Percentiles rank a stretch among this genome's conserved stretches.
phyloP scores from a whole-genome alignment of 2,888 invertebrate genomes.

The Aproaerema taeniolella region DNA sequence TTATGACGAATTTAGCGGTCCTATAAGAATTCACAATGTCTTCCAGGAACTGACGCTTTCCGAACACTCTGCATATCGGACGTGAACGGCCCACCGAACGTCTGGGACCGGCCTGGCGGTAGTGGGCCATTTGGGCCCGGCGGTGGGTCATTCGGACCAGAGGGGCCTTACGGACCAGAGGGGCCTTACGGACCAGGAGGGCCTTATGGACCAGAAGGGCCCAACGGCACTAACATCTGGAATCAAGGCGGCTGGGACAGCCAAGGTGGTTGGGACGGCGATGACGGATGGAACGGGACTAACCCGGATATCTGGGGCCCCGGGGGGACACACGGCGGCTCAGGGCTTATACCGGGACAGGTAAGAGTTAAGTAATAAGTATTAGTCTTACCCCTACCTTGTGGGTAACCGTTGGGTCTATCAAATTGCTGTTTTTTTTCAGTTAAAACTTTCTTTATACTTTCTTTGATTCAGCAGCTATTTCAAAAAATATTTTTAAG shows the following conservation, averaged over 20 bases:
- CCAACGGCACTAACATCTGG: not conserved
- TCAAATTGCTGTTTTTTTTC: too few species aligned
- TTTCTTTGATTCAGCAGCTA: too few species aligned
- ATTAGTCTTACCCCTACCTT: too few species aligned
- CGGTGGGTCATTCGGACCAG: not conserved
- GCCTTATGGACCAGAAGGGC: not conserved
- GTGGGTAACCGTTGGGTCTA: too few species aligned
- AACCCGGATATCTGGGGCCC: slow-evolving; percentile 18
- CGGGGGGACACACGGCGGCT: slow-evolving; percentile 60
- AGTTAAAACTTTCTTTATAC: too few species aligned
- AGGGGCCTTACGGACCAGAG: not conserved
- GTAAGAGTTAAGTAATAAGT: too few species aligned
- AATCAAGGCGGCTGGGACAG: not conserved
- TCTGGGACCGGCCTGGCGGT: slow-evolving; percentile 46
- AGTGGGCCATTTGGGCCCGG: slow-evolving; percentile 18
- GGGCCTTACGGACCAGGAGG: not conserved
- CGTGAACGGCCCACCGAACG: slow-evolving; percentile 32
- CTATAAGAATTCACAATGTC: not conserved
- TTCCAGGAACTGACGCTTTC: slow-evolving; percentile 55
- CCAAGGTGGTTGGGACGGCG: slow-evolving; percentile 6
- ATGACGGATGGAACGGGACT: slow-evolving; percentile 18
- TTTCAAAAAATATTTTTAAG: too few species aligned
- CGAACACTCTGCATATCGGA: slow-evolving; percentile 57
- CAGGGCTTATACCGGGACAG: slow-evolving; percentile 57
- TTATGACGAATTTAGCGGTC: too few species aligned